Percentiles rank a stretch among this genome's conserved stretches.
These are phyloP conservation scores for Onychorhynchus coronatus DNA, from an alignment of 2,113 vertebrate species.

Conservation along the genomic window DNA sequence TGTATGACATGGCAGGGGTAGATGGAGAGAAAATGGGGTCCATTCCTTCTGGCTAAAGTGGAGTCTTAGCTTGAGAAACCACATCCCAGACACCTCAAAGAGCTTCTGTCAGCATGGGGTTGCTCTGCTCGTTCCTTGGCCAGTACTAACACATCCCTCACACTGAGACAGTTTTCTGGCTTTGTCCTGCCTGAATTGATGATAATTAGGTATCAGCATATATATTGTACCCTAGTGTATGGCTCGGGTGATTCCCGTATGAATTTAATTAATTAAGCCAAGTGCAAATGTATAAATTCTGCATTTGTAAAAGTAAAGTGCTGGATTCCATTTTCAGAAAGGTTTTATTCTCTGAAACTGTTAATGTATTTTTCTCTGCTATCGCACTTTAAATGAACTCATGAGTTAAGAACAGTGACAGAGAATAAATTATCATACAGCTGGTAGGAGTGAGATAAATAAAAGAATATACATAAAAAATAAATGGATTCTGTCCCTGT, in stretches of 20 bases:
- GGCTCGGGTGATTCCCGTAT: neutral
- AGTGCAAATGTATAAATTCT: slow-evolving; percentile 33
- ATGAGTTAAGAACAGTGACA: slow-evolving; percentile 57
- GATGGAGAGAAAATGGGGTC: neutral
- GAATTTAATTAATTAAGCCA: slow-evolving; percentile 45
- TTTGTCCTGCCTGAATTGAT: neutral
- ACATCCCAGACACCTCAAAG: fast-evolving
- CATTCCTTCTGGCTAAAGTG: fast-evolving
- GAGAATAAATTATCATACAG: slow-evolving; percentile 66
- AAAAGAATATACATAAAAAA: slow-evolving; percentile 50
- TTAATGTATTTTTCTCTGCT: slow-evolving; percentile 39
- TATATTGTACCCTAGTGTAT: neutral
- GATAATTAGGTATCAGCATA: neutral
- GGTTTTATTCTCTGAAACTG: slow-evolving; percentile 47
- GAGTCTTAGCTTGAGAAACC: neutral
- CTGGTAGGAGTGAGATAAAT: slow-evolving; percentile 56
- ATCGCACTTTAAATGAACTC: slow-evolving; percentile 53
- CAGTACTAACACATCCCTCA: neutral
- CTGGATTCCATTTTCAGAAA: slow-evolving; percentile 7
- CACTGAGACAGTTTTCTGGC: neutral
- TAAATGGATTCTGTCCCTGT: slow-evolving; percentile 17
- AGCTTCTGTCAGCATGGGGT: neutral
- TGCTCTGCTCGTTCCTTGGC: neutral
- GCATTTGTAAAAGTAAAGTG: slow-evolving; percentile 36
- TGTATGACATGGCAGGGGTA: fast-evolving